Percentiles rank a stretch among this genome's conserved stretches.
phyloP scores from a whole-genome alignment of 1,140 invertebrate genomes.

The Diabrotica virgifera region DNA sequence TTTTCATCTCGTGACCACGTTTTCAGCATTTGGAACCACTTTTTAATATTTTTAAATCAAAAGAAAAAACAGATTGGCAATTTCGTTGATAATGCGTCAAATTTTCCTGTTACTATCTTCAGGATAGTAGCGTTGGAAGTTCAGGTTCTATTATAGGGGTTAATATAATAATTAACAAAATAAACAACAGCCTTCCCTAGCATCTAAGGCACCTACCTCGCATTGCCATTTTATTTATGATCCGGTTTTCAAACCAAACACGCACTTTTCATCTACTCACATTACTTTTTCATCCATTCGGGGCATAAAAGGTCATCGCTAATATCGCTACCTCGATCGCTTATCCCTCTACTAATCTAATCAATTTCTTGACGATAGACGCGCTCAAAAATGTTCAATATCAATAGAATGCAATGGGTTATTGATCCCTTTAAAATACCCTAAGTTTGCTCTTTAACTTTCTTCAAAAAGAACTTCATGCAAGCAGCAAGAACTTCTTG shows the following conservation, averaged over 20 bases:
- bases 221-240: conserved; percentile 16
- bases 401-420: conserved; percentile 29
- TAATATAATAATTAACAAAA: neutral
- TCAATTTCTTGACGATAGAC: neutral
- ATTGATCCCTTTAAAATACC: conserved; percentile 18
- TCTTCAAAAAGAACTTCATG: no score
- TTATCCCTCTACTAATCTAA: neutral
- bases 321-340: neutral
- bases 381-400: conserved; percentile 33
- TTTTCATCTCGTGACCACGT: no score
- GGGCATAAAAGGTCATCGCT: neutral
- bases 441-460: no score
- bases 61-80: no score
- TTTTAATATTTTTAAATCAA: no score
- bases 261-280: conserved; percentile 5
- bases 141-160: no score
- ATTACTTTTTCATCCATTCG: neutral
- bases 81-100: no score
- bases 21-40: no score
- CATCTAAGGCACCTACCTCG: conserved; percentile 16
- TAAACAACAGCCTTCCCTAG: conserved; percentile 5
- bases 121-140: no score
- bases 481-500: no score
- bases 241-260: neutral
- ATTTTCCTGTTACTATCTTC: no score